Conservation (phyloP, 2,113 vertebrate genomes). For the Toxotes jaculatrix region DNA sequence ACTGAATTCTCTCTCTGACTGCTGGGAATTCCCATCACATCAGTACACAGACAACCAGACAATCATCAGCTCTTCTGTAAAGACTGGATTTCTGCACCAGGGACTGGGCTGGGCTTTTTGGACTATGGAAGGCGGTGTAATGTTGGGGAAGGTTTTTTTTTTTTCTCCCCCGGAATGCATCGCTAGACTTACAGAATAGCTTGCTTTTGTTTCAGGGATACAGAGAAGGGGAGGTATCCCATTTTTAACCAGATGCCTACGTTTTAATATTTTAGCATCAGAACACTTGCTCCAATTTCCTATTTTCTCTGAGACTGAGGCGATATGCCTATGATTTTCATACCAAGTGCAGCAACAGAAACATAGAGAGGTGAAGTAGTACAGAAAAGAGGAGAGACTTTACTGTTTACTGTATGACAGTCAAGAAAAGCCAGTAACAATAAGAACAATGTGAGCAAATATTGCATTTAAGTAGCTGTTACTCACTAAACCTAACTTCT, state of each 20-base stretch:
- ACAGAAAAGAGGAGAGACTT: no score
- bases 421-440: no score
- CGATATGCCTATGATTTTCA: no score
- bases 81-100: slow-evolving; percentile 19
- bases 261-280: neutral
- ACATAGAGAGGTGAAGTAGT: no score
- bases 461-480: neutral
- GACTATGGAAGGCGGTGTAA: neutral
- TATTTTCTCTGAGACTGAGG: no score
- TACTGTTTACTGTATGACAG: no score
- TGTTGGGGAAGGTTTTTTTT: neutral
- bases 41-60: neutral
- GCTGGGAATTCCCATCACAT: slow-evolving; percentile 39
- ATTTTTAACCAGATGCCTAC: neutral
- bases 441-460: no score
- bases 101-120: neutral
- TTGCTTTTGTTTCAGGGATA: neutral
- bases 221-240: neutral
- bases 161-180: neutral
- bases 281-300: no score
- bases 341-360: no score
- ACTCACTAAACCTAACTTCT: neutral
- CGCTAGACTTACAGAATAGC: neutral
- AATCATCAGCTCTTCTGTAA: slow-evolving; percentile 28
- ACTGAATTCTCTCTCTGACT: slow-evolving; percentile 12